Evolutionary conservation across 2,888 invertebrate species (phyloP).

Genomic region (Neocrepidodera transversa): DNA sequence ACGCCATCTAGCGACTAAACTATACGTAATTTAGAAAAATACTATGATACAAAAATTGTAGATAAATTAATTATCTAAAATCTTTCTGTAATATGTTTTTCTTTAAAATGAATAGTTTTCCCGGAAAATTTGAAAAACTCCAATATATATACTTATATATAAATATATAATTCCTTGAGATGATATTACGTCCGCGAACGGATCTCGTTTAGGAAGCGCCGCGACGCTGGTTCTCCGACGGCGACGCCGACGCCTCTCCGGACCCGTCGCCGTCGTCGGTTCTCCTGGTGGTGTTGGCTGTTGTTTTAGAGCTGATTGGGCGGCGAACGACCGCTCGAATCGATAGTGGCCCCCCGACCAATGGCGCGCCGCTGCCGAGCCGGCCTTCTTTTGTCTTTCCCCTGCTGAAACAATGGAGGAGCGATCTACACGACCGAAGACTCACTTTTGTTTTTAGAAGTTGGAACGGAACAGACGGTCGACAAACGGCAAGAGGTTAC

Average conservation of each 20-base stretch:
- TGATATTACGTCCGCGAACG: slow-evolving; percentile 1
- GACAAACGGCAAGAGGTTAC: too few relatives aligned
- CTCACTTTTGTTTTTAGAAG: slow-evolving; percentile 5
- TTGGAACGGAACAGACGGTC: too few relatives aligned
- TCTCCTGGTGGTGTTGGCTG: slow-evolving; percentile 44
- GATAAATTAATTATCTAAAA: too few relatives aligned
- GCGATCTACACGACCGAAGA: slow-evolving; percentile 22
- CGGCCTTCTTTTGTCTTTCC: slow-evolving; percentile 59
- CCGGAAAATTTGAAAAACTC: too few relatives aligned
- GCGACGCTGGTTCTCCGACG: not conserved
- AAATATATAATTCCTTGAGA: too few relatives aligned
- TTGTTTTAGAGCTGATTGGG: slow-evolving; percentile 61
- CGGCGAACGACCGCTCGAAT: slow-evolving; percentile 59
- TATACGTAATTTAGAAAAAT: too few relatives aligned
- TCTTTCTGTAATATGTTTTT: too few relatives aligned
- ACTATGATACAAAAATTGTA: too few relatives aligned
- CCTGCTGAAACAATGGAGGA: slow-evolving; percentile 59
- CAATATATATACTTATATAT: too few relatives aligned
- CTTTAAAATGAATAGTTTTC: too few relatives aligned
- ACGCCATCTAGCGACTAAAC: too few relatives aligned
- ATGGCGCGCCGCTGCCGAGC: slow-evolving; percentile 56
- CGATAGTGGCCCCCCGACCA: slow-evolving; percentile 59
- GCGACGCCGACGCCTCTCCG: slow-evolving; percentile 16
- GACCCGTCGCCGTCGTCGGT: slow-evolving; percentile 51
- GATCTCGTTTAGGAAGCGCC: not conserved